Evolutionary conservation across 1,140 invertebrate species (phyloP), one percentile per base, ranked within the genome.

Genomic region (Psilanteris sp.): DNA sequence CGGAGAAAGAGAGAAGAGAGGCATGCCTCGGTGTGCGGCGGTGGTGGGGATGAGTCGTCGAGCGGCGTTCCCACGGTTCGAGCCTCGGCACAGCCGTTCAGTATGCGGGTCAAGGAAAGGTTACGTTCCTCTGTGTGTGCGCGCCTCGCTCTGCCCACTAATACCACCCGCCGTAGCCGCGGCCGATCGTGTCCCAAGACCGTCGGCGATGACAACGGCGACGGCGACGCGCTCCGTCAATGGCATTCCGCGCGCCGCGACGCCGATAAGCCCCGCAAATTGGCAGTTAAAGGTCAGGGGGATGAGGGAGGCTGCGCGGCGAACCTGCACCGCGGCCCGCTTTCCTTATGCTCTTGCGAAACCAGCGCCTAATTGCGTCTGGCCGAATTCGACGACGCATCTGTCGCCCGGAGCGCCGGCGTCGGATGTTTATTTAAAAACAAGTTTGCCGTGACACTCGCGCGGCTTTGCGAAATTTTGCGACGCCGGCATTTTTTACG

Each of bases 91-190:
- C 84, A 87, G 87, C 86, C 87, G 85, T 83, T 88, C 87, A 87
- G 87, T 87, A 88, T 88, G 86, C 87, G 87, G 86, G 87, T 87
- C 87, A 88, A 88, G 87, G 87, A 88, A 87, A 87, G 87, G 87
- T 88, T 87, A 88, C 85, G 83, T 82, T 84, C 75, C 78, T 81
- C 81, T 81, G 73, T 77, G 72, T 77, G 52, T 61, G 68, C 46
- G 71, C 78, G 75, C 61, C 79, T 73, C 79, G 74, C 73, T 76
- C 75, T 80, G 76, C 80, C 80, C 79, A 86, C 85, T 72, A 83
- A 81, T 74, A 81, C 82, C 50, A 75, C 74, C 68, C 72, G 59
- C 67, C 39, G 48, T 11, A 57, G 48, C 70, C 55, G 52, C 46
- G 74, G 55, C 62, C 66, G 73, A 79, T 73, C 76, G 73, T 77